A percentile compares a stretch with the other conserved stretches of the same genome.
Evolutionary conservation across 2,888 invertebrate species (phyloP).

Genomic region (Agonum fuliginosum): DNA sequence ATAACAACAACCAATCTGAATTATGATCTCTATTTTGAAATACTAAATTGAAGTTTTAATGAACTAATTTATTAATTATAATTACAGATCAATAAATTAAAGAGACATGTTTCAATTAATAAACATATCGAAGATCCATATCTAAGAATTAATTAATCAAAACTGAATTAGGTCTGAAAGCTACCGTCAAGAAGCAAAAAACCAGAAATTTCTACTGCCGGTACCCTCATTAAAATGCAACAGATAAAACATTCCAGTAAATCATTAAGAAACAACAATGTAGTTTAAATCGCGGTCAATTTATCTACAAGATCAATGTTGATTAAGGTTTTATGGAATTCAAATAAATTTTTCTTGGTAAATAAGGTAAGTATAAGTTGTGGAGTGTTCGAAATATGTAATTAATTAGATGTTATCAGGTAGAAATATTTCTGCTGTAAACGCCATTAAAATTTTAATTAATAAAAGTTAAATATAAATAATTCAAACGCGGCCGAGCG

Average conservation of each 20-base stretch:
- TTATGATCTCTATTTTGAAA: neutral
- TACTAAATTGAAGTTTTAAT: neutral
- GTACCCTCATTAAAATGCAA: constrained; percentile 31
- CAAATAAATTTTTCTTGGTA: constrained; percentile 9
- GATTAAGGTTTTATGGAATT: neutral
- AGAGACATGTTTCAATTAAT: constrained; percentile 19
- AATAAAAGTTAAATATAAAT: constrained; percentile 58
- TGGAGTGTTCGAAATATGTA: constrained; percentile 11
- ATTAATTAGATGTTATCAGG: constrained; percentile 37
- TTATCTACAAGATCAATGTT: constrained; percentile 9
- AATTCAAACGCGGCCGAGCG: constrained; percentile 36
- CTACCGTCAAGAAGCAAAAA: constrained; percentile 5
- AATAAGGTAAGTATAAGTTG: neutral
- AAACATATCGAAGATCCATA: constrained; percentile 20
- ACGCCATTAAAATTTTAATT: constrained; percentile 51
- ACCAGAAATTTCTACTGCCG: neutral
- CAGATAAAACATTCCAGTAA: constrained; percentile 7
- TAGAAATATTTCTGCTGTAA: neutral
- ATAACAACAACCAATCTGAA: neutral
- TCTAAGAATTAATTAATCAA: constrained; percentile 13
- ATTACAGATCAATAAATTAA: constrained; percentile 11
- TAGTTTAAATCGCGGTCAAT: neutral
- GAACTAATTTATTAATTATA: constrained; percentile 22
- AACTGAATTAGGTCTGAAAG: neutral
- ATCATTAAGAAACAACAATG: constrained; percentile 24